These are phyloP conservation scores for Tetramorium bicarinatum DNA, from an alignment of 2,888 invertebrate genomes.

Conservation along the genomic window DNA sequence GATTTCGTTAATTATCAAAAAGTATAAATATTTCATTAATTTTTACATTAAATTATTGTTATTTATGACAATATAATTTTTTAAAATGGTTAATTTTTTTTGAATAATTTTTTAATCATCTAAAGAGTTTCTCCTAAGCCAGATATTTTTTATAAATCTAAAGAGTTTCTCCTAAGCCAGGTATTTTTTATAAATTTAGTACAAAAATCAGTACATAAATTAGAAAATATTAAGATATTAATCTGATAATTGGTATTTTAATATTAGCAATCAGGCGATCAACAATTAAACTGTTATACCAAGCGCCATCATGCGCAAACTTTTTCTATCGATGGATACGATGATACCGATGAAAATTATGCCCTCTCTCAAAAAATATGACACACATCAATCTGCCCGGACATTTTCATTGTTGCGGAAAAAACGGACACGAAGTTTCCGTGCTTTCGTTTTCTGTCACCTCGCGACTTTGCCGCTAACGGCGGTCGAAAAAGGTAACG, in stretches of 20 bases:
- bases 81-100: not conserved
- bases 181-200: not conserved
- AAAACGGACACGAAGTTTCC: constrained; percentile 72
- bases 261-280: not conserved
- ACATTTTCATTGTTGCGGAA: constrained; percentile 74
- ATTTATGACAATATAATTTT: not conserved
- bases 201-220: not conserved
- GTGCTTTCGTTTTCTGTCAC: constrained; percentile 73
- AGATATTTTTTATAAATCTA: not conserved
- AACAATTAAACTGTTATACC: constrained; percentile 17
- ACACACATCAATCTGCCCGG: constrained; percentile 71
- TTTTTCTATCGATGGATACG: constrained; percentile 9
- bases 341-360: constrained; percentile 50
- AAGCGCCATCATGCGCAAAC: constrained; percentile 2
- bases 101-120: not conserved
- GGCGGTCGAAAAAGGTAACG: constrained; percentile 70
- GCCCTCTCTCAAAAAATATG: constrained; percentile 65
- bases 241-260: not conserved
- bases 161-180: not conserved
- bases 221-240: not conserved
- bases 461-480: constrained; percentile 69
- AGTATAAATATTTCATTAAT: not conserved
- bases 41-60: not conserved
- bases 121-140: not conserved
- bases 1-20: too few species aligned